Conservation (phyloP, 2,797 vertebrate species). For the Phrynocephalus forsythii region DNA sequence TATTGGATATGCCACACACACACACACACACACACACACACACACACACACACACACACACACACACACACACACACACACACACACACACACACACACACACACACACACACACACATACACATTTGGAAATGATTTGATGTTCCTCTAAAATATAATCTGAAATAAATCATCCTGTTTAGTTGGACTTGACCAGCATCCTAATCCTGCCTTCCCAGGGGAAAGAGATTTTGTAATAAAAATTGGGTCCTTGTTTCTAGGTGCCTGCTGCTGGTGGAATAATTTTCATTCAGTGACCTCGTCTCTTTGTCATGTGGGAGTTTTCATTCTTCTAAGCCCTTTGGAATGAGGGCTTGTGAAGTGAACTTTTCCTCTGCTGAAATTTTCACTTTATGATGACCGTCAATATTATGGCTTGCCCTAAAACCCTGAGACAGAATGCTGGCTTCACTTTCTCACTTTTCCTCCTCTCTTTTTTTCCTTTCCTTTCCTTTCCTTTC, state of each 20-base stretch:
- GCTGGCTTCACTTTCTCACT: conserved; percentile 48
- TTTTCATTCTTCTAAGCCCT: conserved; percentile 3
- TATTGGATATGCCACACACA: background rate
- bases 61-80: too few relatives aligned
- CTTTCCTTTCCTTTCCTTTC: too few relatives aligned
- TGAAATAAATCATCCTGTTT: background rate
- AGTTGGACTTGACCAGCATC: background rate
- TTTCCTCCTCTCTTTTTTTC: background rate
- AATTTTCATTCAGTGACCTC: conserved; percentile 35
- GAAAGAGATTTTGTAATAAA: conserved; percentile 10
- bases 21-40: too few relatives aligned
- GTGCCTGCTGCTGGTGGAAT: background rate
- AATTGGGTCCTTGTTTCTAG: background rate
- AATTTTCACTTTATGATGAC: conserved; percentile 27
- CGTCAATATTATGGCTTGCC: conserved; percentile 36
- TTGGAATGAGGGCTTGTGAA: conserved; percentile 38
- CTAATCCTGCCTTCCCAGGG: background rate
- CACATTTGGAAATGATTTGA: conserved; percentile 1
- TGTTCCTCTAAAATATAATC: background rate
- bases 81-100: too few relatives aligned
- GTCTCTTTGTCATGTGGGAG: background rate
- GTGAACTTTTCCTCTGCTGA: conserved; percentile 34
- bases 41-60: too few relatives aligned
- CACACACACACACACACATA: too few relatives aligned
- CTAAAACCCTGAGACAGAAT: conserved; percentile 30